Conservation (phyloP, 2,797 vertebrate genomes). For the Rhinella marina region DNA sequence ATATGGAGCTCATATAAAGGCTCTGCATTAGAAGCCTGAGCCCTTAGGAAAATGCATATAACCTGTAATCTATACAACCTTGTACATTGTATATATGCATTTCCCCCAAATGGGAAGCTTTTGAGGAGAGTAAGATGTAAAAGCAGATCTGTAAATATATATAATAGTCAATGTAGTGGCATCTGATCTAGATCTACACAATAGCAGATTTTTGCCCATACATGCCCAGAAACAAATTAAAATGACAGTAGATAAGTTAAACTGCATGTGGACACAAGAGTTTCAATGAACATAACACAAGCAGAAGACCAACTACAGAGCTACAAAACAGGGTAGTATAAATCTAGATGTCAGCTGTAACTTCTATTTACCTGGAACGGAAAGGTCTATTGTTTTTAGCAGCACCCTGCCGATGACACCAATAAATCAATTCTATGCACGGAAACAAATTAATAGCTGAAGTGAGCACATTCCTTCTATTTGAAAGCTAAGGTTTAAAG, state of each 20-base stretch:
- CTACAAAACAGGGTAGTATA: not conserved
- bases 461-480: not conserved
- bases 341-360: not conserved
- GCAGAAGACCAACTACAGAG: conserved; percentile 18
- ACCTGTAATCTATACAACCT: not conserved
- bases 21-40: not conserved
- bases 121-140: not conserved
- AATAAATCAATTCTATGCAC: not conserved
- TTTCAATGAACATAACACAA: not conserved
- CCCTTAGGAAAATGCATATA: not conserved
- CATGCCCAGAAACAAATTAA: not conserved
- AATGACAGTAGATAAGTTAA: conserved; percentile 4
- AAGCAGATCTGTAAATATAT: not conserved
- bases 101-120: not conserved
- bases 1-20: not conserved
- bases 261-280: conserved; percentile 33
- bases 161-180: not conserved
- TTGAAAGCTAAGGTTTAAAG: too few species aligned
- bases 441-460: not conserved
- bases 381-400: not conserved
- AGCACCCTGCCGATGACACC: not conserved
- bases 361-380: not conserved
- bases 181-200: not conserved
- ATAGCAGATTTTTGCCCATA: conserved; percentile 4
- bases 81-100: not conserved